These are phyloP conservation scores for Oenanthe oenanthe DNA, from an alignment of 2,113 vertebrate species.

Conservation along the genomic window DNA sequence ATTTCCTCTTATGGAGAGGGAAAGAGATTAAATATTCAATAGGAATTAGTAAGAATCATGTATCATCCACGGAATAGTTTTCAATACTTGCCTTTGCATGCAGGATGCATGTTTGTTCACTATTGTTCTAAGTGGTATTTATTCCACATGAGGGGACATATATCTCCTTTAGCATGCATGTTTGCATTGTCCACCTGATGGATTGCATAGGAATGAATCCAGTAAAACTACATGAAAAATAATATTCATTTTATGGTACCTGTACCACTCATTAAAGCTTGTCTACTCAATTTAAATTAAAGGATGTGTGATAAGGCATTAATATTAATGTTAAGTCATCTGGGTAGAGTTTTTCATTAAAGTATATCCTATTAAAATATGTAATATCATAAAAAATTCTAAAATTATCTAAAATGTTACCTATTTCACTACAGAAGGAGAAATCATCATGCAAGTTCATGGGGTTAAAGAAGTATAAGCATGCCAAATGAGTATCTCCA, in stretches of 20 bases:
- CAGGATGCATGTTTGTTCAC: neutral
- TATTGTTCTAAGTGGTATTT: neutral
- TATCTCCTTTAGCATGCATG: neutral
- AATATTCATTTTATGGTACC: neutral
- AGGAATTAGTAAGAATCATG: neutral
- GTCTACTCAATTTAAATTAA: neutral
- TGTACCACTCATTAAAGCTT: neutral
- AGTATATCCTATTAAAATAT: neutral
- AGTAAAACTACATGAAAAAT: neutral
- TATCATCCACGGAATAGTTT: neutral
- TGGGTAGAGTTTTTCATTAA: neutral
- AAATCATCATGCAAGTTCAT: neutral
- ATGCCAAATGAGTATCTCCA: neutral
- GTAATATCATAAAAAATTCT: neutral
- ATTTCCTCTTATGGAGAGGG: neutral
- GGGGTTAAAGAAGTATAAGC: neutral
- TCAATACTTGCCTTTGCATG: neutral
- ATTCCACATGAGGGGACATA: neutral
- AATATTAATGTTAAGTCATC: neutral
- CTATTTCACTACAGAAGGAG: neutral
- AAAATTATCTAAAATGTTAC: neutral
- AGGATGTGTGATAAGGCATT: neutral
- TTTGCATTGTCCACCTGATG: neutral
- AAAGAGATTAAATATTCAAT: neutral
- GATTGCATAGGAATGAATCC: neutral